Percentiles rank a stretch among this genome's conserved stretches.
These are phyloP conservation scores for Rhabdophis nuchalis DNA, from an alignment of 2,797 vertebrate species.

Conservation along the genomic window DNA sequence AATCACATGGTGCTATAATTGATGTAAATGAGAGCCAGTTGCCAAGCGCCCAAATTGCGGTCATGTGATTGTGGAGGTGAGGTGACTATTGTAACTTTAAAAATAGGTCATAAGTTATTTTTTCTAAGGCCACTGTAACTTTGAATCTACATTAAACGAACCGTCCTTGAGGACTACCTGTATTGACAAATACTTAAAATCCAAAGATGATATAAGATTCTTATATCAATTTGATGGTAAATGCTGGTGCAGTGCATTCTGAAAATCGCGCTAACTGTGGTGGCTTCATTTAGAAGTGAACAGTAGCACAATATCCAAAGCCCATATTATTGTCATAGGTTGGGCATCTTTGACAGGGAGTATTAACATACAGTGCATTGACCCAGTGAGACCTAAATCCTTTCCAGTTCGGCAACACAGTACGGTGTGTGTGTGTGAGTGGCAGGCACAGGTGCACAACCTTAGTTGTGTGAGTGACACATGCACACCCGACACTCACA, in stretches of 20 bases:
- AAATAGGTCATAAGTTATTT: neutral
- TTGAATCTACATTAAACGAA: neutral
- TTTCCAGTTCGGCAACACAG: too few species aligned
- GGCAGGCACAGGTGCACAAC: too few species aligned
- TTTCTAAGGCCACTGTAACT: neutral
- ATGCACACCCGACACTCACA: too few species aligned
- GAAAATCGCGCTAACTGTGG: conserved; percentile 5
- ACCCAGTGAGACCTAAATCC: neutral
- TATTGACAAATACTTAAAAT: neutral
- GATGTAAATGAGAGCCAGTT: neutral
- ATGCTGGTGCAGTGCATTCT: conserved; percentile 35
- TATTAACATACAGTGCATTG: conserved; percentile 31
- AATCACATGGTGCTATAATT: neutral
- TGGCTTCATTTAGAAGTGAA: conserved; percentile 45
- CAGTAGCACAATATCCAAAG: conserved; percentile 54
- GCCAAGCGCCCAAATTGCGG: neutral
- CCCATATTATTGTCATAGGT: conserved; percentile 33
- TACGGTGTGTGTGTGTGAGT: too few species aligned
- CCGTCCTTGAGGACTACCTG: neutral
- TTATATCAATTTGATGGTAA: neutral
- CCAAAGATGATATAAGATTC: neutral
- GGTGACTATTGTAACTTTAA: neutral
- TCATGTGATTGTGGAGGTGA: neutral
- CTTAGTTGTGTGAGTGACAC: too few species aligned
- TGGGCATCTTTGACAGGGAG: conserved; percentile 45